Percentiles rank a stretch among this genome's conserved stretches.
Conservation (phyloP, 2,888 invertebrate species). For the Coremacera marginata region DNA sequence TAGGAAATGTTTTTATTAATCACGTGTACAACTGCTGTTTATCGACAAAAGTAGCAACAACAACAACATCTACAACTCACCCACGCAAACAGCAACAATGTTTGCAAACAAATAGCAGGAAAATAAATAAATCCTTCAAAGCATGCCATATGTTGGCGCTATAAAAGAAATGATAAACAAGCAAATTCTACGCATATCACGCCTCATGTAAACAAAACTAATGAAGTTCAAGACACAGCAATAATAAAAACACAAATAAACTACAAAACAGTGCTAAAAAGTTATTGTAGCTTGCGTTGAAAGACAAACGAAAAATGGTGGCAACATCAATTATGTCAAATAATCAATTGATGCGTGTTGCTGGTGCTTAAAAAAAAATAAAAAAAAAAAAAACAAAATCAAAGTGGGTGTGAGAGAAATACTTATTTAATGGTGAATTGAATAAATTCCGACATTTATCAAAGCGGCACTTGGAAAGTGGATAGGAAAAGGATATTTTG, state of each 20-base stretch:
- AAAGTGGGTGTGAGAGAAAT: not conserved
- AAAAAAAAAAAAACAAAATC: too few relatives aligned
- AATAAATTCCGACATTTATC: not conserved
- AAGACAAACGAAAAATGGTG: conserved; percentile 2
- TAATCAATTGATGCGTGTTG: not conserved
- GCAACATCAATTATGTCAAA: conserved; percentile 15
- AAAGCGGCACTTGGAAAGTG: not conserved
- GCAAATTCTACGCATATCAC: not conserved
- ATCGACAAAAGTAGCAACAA: not conserved
- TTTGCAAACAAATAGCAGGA: not conserved
- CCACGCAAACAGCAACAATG: not conserved
- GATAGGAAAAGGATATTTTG: not conserved
- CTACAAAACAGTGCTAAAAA: not conserved
- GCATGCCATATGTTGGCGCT: not conserved
- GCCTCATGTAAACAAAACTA: not conserved
- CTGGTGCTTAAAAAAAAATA: not conserved
- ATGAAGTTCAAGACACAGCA: conserved; percentile 24
- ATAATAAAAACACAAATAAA: not conserved
- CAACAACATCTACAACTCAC: not conserved
- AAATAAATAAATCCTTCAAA: conserved; percentile 15
- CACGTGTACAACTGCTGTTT: not conserved
- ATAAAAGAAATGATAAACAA: not conserved
- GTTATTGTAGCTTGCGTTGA: not conserved
- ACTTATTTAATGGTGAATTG: not conserved
- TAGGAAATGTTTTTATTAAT: not conserved